phyloP scores from a whole-genome alignment of 2,888 invertebrate genomes.

The Sphaerophoria rueppellii region DNA sequence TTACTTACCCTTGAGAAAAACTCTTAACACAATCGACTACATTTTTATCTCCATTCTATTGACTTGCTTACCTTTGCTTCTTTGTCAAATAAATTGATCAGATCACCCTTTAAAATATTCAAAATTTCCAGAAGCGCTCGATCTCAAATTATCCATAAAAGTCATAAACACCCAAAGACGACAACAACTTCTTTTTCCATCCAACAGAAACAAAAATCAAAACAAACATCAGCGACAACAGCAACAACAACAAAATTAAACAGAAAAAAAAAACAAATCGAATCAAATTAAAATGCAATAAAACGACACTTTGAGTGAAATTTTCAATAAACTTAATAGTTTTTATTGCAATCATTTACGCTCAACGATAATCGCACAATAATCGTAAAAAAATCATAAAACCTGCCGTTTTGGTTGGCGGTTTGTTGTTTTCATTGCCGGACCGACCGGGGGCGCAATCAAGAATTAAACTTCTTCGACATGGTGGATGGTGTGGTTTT shows the following conservation, averaged over 20 bases:
- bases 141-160: conserved; percentile 22
- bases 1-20: too few species aligned
- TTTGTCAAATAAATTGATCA: conserved; percentile 34
- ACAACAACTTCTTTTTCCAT: conserved; percentile 11
- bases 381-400: conserved; percentile 77
- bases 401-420: conserved; percentile 62
- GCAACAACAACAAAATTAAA: conserved; percentile 3
- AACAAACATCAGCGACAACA: conserved; percentile 9
- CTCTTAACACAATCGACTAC: too few species aligned
- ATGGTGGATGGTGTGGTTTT: conserved; percentile 52
- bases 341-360: conserved; percentile 76
- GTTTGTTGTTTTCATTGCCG: neutral
- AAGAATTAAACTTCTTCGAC: conserved; percentile 45
- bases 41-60: neutral
- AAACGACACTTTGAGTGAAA: conserved; percentile 75
- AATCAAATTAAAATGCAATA: conserved; percentile 75
- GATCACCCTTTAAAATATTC: conserved; percentile 37
- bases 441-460: conserved; percentile 12
- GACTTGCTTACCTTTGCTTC: neutral
- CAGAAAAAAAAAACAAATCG: conserved; percentile 51
- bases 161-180: conserved; percentile 28
- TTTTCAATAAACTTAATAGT: conserved; percentile 76
- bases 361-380: conserved; percentile 76
- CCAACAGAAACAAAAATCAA: neutral
- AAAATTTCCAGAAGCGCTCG: conserved; percentile 34